Evolutionary conservation across 2,888 invertebrate species (phyloP).

Genomic region (Polyommatus iphigenia): DNA sequence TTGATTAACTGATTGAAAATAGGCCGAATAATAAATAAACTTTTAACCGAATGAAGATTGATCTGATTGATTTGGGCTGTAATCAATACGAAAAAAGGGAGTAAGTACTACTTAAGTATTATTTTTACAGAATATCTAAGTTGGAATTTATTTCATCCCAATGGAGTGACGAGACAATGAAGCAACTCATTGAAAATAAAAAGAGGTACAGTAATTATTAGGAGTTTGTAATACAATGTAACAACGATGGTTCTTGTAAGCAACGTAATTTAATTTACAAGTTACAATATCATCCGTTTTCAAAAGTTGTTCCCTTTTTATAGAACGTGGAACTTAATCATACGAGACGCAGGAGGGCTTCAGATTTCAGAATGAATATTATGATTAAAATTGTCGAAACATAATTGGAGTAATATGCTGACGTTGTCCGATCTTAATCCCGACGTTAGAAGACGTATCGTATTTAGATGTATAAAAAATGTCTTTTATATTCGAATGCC

Average conservation of each 20-base stretch:
- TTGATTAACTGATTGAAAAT: slow-evolving; percentile 12
- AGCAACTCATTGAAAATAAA: no score
- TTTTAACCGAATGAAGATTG: neutral
- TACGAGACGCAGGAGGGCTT: neutral
- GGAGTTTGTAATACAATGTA: no score
- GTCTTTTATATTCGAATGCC: neutral
- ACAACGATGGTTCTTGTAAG: no score
- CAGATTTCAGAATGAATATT: slow-evolving; percentile 13
- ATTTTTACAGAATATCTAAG: neutral
- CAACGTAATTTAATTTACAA: neutral
- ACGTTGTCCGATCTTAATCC: slow-evolving; percentile 13
- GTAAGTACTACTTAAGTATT: neutral
- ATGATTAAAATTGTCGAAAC: slow-evolving; percentile 18
- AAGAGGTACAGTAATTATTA: no score
- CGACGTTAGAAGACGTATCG: neutral
- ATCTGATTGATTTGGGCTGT: neutral
- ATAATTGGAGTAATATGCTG: slow-evolving; percentile 15
- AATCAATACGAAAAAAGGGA: neutral
- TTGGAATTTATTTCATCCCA: no score
- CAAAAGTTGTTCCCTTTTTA: neutral
- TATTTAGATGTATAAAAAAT: slow-evolving; percentile 1
- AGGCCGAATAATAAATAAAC: neutral
- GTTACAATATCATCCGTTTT: neutral
- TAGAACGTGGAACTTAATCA: neutral
- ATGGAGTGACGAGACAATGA: no score